Evolutionary conservation across 2,113 vertebrate genomes (phyloP), one percentile per base, ranked within the genome.

Genomic region (Cephalopholis sonnerati): DNA sequence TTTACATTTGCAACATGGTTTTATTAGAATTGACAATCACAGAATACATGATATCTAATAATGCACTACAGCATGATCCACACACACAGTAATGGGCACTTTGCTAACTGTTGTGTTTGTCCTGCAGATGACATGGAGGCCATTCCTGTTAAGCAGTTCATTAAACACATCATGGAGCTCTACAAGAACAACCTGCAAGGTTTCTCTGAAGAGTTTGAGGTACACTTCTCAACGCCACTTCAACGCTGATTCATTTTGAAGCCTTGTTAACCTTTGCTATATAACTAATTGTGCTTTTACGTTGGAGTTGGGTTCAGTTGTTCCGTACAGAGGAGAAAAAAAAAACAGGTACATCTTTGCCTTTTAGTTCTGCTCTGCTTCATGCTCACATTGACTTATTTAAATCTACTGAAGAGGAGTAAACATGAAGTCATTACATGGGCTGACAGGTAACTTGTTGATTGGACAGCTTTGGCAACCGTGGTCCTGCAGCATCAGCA

Each of bases 161-260:
- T 99, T 73, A 99, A 99, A 96, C 98, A 99, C 93, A 94, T 98
- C 91, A 96, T 96, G 94, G 97, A 99, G 87, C 97, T 99, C 44
- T 99, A 99, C 90, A 97, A 97, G 85, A 98, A 98, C 94, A 99
- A 97, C 96, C 96, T 98, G 87, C 98, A 97, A 79, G 98, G 98
- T 66, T 99, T 99, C 87, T 97, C 98, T 0, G 97, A 99, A 91
- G 98, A 99, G 90, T 99, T 99, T 93, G 98, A 99, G 97, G 98
- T 99, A 96, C 22, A 64, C n/a, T 66, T 29, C 41, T 64, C 17
- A 53, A 27, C 7, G 0, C 4, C n/a, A 9, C 77, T 51, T 22
- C 18, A 48, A n/a, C 13, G 18, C 20, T 51, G 24, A 68, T 29
- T 55, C 1, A 4, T 46, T 57, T 58, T 20, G 16, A 39, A 74